Base-by-base conservation (phyloP, 2,797 vertebrate genomes). In the Notolabrus celidotus region DNA sequence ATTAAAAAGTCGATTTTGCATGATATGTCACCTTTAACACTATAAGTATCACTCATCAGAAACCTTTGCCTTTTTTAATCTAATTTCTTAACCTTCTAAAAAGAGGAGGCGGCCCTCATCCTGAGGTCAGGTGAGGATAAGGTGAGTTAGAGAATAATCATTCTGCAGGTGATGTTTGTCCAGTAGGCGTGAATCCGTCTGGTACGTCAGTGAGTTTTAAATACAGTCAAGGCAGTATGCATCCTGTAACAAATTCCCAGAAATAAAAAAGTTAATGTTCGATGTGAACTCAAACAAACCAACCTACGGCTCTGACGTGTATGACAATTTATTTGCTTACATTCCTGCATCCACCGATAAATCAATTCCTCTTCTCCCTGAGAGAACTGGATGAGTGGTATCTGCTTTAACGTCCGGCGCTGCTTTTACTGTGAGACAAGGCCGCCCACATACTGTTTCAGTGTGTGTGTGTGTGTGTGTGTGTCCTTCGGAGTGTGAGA, bases 241-340 rank as follows among this genome's bases (percentile, higher is more conserved):
- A 17, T 29, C 17, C 19, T 25, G 65, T 36, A 58, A 62, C 33
- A 36, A 71, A 66, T 62, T 63, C 27, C 54, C 60, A 64, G 64
- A 63, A 75, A 80, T 60, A 23, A 46, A 12, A 47, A 55, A 67
- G 86, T 82, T 84, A 86, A 84, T 87, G 76, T 82, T 87, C 42
- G 4, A 84, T 67, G 47, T 64, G 60, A 80, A 76, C 17, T 79
- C 54, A 86, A 86, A 85, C 77, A 85, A 73, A 69, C 20, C 17
- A 54, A 53, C 17, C 60, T 19, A 34, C 19, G 19, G 3, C 23
- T 54, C 6, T 68, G 79, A 77, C 34, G 10, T 43, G 4, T 25
- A 20, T 36, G 36, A 47, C 17, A 15, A 46, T 39, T 71, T 20
- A 39, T 64, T 41, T 51, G 51, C 25, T 62, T 49, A 66, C 56